Percentiles rank a stretch among this genome's conserved stretches.
phyloP scores from a whole-genome alignment of 2,888 invertebrate species.

The Tryphoninae sp. region DNA sequence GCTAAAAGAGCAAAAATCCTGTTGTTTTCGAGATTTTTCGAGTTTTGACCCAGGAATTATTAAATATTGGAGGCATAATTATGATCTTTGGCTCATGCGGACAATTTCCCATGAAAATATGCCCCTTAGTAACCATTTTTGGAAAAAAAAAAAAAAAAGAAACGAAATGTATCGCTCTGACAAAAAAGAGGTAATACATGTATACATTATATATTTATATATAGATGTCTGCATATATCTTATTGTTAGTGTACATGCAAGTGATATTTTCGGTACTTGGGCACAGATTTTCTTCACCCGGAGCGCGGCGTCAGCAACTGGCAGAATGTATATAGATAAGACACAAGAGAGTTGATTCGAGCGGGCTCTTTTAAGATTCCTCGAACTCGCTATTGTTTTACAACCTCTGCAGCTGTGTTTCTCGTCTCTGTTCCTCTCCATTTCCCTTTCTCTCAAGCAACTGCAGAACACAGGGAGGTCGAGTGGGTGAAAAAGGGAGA shows the following conservation, averaged over 20 bases:
- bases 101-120: no score
- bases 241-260: neutral
- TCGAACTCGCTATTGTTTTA: constrained; percentile 53
- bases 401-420: constrained; percentile 40
- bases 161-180: no score
- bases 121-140: no score
- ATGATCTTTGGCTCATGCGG: no score
- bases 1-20: no score
- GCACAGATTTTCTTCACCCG: constrained; percentile 37
- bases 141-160: no score
- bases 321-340: neutral
- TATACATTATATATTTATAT: neutral
- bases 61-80: no score
- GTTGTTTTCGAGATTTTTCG: no score
- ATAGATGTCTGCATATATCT: neutral
- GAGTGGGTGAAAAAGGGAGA: neutral
- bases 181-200: neutral
- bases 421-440: neutral
- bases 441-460: neutral
- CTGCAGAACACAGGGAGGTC: neutral
- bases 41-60: no score
- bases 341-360: neutral
- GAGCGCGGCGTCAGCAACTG: constrained; percentile 44
- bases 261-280: constrained; percentile 5
- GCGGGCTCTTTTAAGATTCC: constrained; percentile 32